A percentile compares a stretch with the other conserved stretches of the same genome.
phyloP scores from a whole-genome alignment of 2,113 vertebrate species.

The Nothobranchius furzeri region DNA sequence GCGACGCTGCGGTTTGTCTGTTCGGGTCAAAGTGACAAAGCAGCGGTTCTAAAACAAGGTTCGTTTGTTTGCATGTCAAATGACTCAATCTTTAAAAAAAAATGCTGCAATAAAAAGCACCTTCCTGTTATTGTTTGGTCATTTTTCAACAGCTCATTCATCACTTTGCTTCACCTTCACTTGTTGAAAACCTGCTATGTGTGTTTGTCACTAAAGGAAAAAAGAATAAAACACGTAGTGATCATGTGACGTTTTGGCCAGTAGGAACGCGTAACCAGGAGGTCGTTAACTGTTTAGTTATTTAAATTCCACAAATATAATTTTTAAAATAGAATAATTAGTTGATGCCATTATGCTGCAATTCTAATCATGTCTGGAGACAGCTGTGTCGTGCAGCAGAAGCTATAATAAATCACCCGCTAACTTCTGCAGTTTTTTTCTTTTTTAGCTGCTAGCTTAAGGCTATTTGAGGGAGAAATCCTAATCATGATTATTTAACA shows the following conservation, averaged over 20 bases:
- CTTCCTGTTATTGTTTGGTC: slow-evolving; percentile 22
- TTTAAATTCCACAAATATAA: background rate
- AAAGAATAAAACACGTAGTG: background rate
- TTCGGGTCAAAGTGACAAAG: slow-evolving; percentile 17
- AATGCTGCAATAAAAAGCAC: slow-evolving; percentile 1
- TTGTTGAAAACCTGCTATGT: slow-evolving; percentile 17
- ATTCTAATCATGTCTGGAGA: slow-evolving; percentile 57
- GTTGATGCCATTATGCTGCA: slow-evolving; percentile 40
- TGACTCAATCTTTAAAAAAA: background rate
- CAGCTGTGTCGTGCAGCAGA: slow-evolving; percentile 51
- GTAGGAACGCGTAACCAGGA: background rate
- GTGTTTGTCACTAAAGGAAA: background rate
- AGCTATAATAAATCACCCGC: slow-evolving; percentile 45
- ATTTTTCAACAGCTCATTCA: slow-evolving; percentile 28
- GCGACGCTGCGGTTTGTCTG: slow-evolving; percentile 9
- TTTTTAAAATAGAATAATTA: background rate
- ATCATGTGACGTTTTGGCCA: background rate
- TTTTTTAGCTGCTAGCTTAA: slow-evolving; percentile 8
- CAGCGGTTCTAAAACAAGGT: background rate
- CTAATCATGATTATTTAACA: too few relatives aligned
- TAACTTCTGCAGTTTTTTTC: slow-evolving; percentile 32
- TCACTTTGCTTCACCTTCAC: slow-evolving; percentile 12
- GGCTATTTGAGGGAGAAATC: too few relatives aligned
- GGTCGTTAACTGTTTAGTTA: background rate
- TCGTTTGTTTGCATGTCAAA: slow-evolving; percentile 4